phyloP scores from a whole-genome alignment of 2,113 vertebrate genomes.

The Polyodon spathula region DNA sequence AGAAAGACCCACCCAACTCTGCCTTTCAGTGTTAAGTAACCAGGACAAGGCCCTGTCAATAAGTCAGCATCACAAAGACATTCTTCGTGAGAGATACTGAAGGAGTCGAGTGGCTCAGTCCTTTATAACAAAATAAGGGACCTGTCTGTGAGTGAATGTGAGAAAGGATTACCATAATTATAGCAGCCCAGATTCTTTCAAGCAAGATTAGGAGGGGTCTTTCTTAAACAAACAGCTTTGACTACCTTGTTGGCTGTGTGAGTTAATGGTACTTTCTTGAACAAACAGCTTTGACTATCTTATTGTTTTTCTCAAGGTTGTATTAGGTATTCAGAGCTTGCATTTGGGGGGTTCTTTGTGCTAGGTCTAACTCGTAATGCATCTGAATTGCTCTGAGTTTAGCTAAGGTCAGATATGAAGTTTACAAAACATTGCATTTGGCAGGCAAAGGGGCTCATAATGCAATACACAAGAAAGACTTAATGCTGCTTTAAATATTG shows the following conservation, averaged over 20 bases:
- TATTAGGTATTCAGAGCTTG: constrained; percentile 1
- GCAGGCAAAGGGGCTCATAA: not conserved
- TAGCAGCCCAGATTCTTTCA: constrained; percentile 24
- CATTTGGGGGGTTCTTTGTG: not conserved
- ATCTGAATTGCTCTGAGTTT: not conserved
- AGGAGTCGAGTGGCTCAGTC: not conserved
- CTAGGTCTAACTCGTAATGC: not conserved
- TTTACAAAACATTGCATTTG: constrained; percentile 5
- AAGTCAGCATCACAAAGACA: constrained; percentile 2
- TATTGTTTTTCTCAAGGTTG: not conserved
- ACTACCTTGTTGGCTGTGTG: not conserved
- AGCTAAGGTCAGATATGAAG: not conserved
- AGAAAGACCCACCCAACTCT: not conserved
- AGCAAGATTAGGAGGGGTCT: constrained; percentile 27
- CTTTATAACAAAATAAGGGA: constrained; percentile 13
- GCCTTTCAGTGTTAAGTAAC: not conserved
- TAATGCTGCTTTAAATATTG: too few relatives aligned
- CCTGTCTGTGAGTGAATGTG: constrained; percentile 13
- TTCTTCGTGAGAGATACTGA: not conserved
- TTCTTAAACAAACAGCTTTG: not conserved
- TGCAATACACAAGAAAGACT: not conserved
- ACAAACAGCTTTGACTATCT: not conserved
- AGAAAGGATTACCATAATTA: constrained; percentile 32
- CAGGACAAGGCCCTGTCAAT: not conserved
- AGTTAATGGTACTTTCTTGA: not conserved